Evolutionary conservation across 2,888 invertebrate species (phyloP), one percentile per base, ranked within the genome.

Genomic region (Phalera bucephala): DNA sequence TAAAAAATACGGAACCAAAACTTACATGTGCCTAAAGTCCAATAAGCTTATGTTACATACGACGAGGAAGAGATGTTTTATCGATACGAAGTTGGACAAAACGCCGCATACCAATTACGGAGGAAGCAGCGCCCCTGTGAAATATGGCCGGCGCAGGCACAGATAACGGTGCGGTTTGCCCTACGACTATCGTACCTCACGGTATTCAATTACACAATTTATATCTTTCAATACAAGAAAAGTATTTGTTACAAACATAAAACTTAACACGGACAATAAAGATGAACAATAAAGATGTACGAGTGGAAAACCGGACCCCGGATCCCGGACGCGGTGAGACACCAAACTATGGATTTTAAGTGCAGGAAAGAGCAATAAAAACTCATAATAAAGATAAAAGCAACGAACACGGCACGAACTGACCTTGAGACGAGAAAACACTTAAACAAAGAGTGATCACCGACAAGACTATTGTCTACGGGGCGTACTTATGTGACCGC

Each of bases 351-450:
- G 11, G 20, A 32, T 31, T 34, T 40, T 25, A 37, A 40, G 40
- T 36, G 38, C 47, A 33, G 51, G 45, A 44, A 51, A 38, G 34
- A 37, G 17, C 11, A 41, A 51, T 44, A 46, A 52, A 52, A 51
- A 41, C 19, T 37, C 3, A 31, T 28, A 40, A 29, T 36, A 52
- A 56, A 47, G 48, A 52, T 49, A 54, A 58, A 58, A 57, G 54
- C 51, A 55, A 52, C 36, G 51, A 52, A 34, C 40, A 39, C 44
- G 39, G 36, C 52, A 36, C 35, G 31, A 31, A 36, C 31, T 69
- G 81, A 74, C 84, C 83, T 84, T 84, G 82, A 64, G 64, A 65
- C 66, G 64, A 63, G 69, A 68, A 59, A 69, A 69, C 73, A 69
- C 65, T 74, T 64, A 71, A 68, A 76, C 72, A 77, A 78, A 81